Evolutionary conservation across 1,140 invertebrate species (phyloP), one percentile per base, ranked within the genome.

Genomic region (Orussus abietinus): DNA sequence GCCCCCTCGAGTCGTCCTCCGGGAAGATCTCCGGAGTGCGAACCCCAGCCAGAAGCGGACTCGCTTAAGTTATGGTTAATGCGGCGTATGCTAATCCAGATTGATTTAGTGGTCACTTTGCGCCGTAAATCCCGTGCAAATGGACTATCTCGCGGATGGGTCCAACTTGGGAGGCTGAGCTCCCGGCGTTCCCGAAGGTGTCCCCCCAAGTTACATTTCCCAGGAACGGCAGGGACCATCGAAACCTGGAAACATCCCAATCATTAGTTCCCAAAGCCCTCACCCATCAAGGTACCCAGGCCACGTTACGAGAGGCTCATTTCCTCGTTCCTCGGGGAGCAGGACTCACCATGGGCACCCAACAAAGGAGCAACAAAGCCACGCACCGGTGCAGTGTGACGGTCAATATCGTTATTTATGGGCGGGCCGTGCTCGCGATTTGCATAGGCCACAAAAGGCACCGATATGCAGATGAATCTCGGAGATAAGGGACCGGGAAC

Each of bases 401-500:
- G 51, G 57, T 64, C 59, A 62, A 62, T 64, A 64, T 56, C 51
- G 56, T 62, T 55, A 64, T 64, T 64, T 64, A 64, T 64, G 48
- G 47, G 34, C 44, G 39, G 47, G 43, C 48, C 50, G 51, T 44
- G 53, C 55, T 57, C 53, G 56, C 57, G 60, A 66, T 66, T 66
- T 66, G 63, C 60, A 66, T 66, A 62, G 55, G 49, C 53, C 47
- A 63, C 60, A 63, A 66, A 65, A 65, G 60, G 57, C 45, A 63
- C 60, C 62, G 58, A 62, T 58, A 56, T 51, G 33, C 44, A 59
- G 62, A 65, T 65, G 51, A 57, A 61, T 55, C 55, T 57, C 43
- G 21, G 29, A 49, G 60, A 63, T 66, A 66, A 60, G 46, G 29
- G 28, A 42, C 38, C 45, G 49, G 45, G 39, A 39, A 40, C 35